These are phyloP conservation scores for Ophthalmolycus amberensis DNA, from an alignment of 2,113 vertebrate genomes.

Conservation along the genomic window DNA sequence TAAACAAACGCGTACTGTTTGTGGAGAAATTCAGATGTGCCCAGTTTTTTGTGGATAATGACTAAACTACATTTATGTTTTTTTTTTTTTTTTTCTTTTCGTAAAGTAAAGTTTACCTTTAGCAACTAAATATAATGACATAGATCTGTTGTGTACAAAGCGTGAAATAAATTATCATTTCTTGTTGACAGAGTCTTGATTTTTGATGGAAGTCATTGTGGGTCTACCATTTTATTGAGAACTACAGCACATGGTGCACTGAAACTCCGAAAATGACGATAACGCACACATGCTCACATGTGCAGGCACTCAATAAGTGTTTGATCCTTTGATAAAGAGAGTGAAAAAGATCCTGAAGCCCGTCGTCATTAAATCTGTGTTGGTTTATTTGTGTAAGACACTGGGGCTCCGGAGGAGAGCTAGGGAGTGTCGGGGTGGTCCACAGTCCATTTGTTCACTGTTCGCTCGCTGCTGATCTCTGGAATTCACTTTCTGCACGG, in stretches of 20 bases:
- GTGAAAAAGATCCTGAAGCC: conserved; percentile 69
- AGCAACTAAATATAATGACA: not conserved
- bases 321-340: conserved; percentile 66
- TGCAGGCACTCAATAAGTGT: conserved; percentile 29
- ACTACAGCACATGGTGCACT: not conserved
- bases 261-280: conserved; percentile 2
- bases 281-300: conserved; percentile 15
- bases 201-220: not conserved
- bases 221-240: not conserved
- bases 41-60: not conserved
- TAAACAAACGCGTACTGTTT: conserved; percentile 1
- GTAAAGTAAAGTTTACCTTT: not conserved
- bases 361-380: conserved; percentile 73
- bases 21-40: not conserved
- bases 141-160: not conserved
- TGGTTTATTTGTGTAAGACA: conserved; percentile 81
- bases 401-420: conserved; percentile 59
- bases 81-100: not conserved
- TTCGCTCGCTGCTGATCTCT: conserved; percentile 48
- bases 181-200: not conserved
- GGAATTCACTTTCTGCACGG: conserved; percentile 62
- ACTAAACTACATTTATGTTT: not conserved
- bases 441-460: conserved; percentile 66
- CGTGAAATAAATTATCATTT: not conserved
- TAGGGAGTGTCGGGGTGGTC: conserved; percentile 71